Conservation (phyloP, 2,797 vertebrate genomes). For the Erethizon dorsatum region DNA sequence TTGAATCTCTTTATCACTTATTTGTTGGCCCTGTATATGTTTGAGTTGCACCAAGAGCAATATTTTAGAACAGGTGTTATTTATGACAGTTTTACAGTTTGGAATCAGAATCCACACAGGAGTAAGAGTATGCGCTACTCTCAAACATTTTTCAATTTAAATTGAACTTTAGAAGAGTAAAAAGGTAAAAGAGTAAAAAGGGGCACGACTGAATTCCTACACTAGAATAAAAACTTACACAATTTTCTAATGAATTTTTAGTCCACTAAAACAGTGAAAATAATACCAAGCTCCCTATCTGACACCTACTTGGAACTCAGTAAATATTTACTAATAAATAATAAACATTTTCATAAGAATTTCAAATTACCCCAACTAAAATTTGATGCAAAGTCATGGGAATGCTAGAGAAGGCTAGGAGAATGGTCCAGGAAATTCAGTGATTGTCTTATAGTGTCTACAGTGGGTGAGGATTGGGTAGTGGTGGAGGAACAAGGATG, state of each 20-base stretch:
- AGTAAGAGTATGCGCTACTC: neutral
- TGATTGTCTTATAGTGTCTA: neutral
- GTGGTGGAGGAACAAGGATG: rapidly evolving
- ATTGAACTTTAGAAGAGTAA: neutral
- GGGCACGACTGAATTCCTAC: neutral
- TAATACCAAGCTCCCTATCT: neutral
- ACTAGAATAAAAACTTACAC: neutral
- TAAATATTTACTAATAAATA: constrained; percentile 49
- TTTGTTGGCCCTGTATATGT: neutral
- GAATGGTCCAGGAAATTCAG: neutral
- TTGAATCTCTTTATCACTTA: neutral
- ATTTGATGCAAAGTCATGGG: neutral
- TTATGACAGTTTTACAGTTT: neutral
- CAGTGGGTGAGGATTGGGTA: neutral
- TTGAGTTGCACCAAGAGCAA: neutral
- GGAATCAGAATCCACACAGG: neutral
- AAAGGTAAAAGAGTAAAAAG: neutral
- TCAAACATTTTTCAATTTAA: constrained; percentile 1
- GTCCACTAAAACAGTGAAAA: neutral
- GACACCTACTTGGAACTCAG: neutral
- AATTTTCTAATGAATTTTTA: constrained; percentile 11
- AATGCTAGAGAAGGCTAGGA: neutral
- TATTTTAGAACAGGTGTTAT: neutral
- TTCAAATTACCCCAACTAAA: neutral
- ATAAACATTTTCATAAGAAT: constrained; percentile 6